phyloP scores from a whole-genome alignment of 2,888 invertebrate species.

The Eristalis pertinax region DNA sequence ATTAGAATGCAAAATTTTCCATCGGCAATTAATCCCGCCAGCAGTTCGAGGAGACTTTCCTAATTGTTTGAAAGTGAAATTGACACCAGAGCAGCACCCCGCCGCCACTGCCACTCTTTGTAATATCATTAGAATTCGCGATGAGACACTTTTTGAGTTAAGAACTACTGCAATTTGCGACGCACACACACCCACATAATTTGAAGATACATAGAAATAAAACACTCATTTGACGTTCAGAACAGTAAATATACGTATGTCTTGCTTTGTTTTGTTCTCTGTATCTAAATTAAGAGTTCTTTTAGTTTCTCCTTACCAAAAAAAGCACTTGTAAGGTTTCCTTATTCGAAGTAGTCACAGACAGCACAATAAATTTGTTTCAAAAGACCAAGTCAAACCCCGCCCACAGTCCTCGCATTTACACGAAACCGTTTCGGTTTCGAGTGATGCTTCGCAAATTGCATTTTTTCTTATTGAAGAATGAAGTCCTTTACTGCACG shows the following conservation, averaged over 20 bases:
- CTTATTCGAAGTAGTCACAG: background rate
- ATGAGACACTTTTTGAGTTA: conserved; percentile 5
- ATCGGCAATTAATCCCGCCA: background rate
- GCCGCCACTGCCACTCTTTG: background rate
- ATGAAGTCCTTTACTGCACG: conserved; percentile 41
- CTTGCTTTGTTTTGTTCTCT: conserved; percentile 16
- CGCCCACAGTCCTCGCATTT: background rate
- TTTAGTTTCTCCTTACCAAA: background rate
- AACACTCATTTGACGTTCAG: conserved; percentile 64
- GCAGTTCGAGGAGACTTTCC: too few species aligned
- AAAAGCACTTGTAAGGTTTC: conserved; percentile 2
- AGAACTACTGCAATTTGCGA: conserved; percentile 74
- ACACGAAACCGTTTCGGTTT: conserved; percentile 9
- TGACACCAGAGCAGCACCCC: background rate
- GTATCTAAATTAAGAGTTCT: conserved; percentile 8
- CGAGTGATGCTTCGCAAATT: conserved; percentile 75
- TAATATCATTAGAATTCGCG: conserved; percentile 38
- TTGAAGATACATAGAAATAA: conserved; percentile 60
- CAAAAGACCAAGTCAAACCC: conserved; percentile 11
- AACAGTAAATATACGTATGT: conserved; percentile 25
- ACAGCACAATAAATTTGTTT: conserved; percentile 77
- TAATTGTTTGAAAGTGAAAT: conserved; percentile 13
- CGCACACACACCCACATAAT: conserved; percentile 69
- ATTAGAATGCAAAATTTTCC: background rate
- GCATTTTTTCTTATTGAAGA: conserved; percentile 58